A percentile compares a stretch with the other conserved stretches of the same genome.
Conservation (phyloP, 2,113 vertebrate genomes). For the Zosterops pallidus region DNA sequence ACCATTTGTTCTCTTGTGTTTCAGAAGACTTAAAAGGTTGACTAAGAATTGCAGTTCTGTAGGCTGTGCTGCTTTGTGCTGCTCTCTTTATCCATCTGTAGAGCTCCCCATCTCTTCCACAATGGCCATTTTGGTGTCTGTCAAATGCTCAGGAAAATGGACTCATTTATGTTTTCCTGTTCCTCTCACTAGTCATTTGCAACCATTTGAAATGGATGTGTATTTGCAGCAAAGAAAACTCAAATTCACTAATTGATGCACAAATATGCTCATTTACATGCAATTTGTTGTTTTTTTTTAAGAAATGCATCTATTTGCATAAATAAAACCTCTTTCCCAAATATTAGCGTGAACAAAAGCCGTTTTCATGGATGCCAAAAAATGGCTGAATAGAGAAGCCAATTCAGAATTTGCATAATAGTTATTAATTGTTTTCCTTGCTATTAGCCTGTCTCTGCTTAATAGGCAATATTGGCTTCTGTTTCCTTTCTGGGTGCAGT, state of each 20-base stretch:
- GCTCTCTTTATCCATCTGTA: neutral
- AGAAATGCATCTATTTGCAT: slow-evolving; percentile 59
- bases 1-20: neutral
- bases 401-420: slow-evolving; percentile 46
- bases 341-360: slow-evolving; percentile 47
- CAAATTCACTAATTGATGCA: slow-evolving; percentile 53
- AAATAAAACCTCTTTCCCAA: slow-evolving; percentile 41
- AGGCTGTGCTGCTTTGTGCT: neutral
- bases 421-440: slow-evolving; percentile 30
- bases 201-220: slow-evolving; percentile 20
- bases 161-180: slow-evolving; percentile 15
- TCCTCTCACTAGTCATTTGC: neutral
- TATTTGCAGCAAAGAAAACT: slow-evolving; percentile 30
- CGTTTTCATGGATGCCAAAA: neutral
- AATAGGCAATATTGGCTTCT: neutral
- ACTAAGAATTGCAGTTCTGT: neutral
- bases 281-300: neutral
- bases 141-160: slow-evolving; percentile 25
- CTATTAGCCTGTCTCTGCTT: slow-evolving; percentile 1
- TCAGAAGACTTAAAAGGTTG: neutral
- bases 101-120: neutral
- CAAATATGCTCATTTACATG: slow-evolving; percentile 45
- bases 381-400: slow-evolving; percentile 20
- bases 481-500: neutral
- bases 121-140: neutral